These are phyloP conservation scores for Sipunculus nudus DNA, from an alignment of 2,888 invertebrate genomes.

Conservation along the genomic window DNA sequence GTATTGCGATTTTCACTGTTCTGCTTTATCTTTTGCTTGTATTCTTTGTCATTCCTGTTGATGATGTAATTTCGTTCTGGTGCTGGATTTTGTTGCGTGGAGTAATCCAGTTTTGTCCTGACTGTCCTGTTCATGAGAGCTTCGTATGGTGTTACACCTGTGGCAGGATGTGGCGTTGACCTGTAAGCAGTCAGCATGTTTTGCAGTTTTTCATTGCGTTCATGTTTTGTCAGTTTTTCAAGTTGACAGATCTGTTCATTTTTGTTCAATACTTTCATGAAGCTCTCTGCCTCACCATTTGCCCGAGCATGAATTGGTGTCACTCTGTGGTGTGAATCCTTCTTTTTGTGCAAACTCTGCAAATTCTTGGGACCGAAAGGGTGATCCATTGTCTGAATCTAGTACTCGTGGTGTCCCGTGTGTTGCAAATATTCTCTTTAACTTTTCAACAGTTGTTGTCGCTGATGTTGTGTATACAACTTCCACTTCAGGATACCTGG, in stretches of 20 bases:
- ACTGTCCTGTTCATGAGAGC: constrained; percentile 20
- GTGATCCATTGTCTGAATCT: constrained; percentile 21
- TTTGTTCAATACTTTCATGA: neutral
- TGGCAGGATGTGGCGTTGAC: constrained; percentile 30
- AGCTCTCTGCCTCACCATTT: neutral
- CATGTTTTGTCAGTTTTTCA: neutral
- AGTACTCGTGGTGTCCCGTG: neutral
- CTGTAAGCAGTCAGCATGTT: constrained; percentile 28
- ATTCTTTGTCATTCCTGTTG: neutral
- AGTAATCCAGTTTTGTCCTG: constrained; percentile 5
- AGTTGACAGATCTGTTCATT: neutral
- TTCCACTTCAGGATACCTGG: constrained; percentile 28
- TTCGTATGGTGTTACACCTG: constrained; percentile 22
- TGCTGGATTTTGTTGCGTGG: neutral
- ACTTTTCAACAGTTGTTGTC: neutral
- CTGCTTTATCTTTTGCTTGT: neutral
- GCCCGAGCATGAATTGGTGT: neutral
- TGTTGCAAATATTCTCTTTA: neutral
- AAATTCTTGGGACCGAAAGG: constrained; percentile 25
- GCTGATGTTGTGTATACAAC: neutral
- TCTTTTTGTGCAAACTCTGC: constrained; percentile 20
- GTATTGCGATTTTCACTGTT: constrained; percentile 7
- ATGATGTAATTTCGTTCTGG: no score
- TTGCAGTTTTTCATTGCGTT: constrained; percentile 23
- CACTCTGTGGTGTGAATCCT: constrained; percentile 26